phyloP scores from a whole-genome alignment of 1,140 invertebrate genomes.

The Parapsyche elsis region DNA sequence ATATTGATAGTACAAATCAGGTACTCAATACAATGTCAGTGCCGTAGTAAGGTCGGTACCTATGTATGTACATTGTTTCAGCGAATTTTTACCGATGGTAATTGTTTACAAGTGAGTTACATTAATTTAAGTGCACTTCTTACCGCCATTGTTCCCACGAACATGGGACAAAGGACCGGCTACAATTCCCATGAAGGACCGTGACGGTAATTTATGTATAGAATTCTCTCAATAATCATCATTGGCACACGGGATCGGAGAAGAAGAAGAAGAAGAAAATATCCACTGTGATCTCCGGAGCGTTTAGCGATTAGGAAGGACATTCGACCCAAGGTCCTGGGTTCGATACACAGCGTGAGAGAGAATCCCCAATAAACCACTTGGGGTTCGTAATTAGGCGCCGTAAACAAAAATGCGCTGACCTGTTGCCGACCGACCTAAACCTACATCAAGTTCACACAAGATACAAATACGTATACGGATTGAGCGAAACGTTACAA shows the following conservation, averaged over 20 bases:
- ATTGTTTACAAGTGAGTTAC: no score
- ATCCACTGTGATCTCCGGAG: neutral
- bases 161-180: constrained; percentile 20
- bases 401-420: constrained; percentile 45
- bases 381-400: constrained; percentile 49
- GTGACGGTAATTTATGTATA: constrained; percentile 31
- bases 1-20: no score
- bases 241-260: neutral
- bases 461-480: no score
- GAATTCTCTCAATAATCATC: constrained; percentile 32
- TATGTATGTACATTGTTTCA: no score
- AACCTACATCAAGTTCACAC: neutral
- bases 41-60: no score
- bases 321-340: neutral
- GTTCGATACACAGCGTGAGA: constrained; percentile 23
- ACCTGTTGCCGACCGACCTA: neutral
- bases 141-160: constrained; percentile 19
- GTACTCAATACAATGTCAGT: no score
- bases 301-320: constrained; percentile 27
- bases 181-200: constrained; percentile 32
- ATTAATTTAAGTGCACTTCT: neutral
- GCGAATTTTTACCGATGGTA: no score
- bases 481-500: no score
- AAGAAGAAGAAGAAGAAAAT: neutral
- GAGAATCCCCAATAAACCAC: constrained; percentile 44